Conservation (phyloP, 2,888 invertebrate species). For the Diarsia mendica region DNA sequence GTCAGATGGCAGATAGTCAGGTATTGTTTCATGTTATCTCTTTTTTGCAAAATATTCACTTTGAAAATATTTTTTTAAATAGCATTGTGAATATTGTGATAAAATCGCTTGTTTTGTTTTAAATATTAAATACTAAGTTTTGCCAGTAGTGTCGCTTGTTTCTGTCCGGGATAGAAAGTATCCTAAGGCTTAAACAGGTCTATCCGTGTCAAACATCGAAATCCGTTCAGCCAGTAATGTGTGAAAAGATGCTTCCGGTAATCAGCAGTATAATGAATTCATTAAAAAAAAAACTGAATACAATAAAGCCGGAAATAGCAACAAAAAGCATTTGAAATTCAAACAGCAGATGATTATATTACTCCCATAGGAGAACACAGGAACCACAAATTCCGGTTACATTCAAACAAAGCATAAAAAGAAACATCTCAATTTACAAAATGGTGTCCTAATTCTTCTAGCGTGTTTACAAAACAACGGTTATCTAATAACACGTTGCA, state of each 20-base stretch:
- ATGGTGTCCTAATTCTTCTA: constrained; percentile 14
- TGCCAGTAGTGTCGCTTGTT: background rate
- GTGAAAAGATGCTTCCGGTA: background rate
- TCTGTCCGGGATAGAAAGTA: background rate
- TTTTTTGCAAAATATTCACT: constrained; percentile 36
- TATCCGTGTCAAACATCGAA: background rate
- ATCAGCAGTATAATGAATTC: background rate
- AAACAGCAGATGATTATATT: background rate
- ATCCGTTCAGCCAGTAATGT: background rate
- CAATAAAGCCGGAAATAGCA: background rate
- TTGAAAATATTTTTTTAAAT: constrained; percentile 16
- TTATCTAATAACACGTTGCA: constrained; percentile 34
- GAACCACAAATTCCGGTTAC: background rate
- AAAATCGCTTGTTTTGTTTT: constrained; percentile 12
- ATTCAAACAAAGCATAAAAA: background rate
- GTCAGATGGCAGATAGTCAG: constrained; percentile 56
- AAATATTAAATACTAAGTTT: background rate
- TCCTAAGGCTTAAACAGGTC: background rate
- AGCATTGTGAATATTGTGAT: background rate
- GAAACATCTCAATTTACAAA: constrained; percentile 10
- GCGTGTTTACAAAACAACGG: constrained; percentile 28
- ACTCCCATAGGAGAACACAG: background rate
- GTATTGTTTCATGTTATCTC: constrained; percentile 45
- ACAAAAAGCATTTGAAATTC: background rate
- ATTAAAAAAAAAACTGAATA: background rate